Evolutionary conservation across 2,113 vertebrate genomes (phyloP).

Genomic region (Aplodontia rufa): DNA sequence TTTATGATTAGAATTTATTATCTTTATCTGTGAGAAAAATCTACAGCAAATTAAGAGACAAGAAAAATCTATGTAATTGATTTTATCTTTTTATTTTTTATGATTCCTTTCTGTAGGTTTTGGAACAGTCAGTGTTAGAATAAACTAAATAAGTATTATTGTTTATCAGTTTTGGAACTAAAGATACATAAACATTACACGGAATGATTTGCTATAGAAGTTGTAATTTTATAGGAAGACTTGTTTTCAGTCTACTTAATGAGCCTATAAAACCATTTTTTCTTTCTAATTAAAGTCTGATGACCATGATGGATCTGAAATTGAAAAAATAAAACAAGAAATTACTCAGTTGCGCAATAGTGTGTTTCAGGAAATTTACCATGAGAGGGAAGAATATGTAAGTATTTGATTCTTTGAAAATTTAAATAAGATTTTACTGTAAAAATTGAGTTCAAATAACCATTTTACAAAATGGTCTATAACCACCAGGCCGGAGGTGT

Average conservation of each 20-base stretch:
- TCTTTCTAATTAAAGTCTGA: slow-evolving; percentile 80
- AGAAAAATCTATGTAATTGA: neutral
- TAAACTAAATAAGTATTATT: neutral
- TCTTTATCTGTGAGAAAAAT: slow-evolving; percentile 46
- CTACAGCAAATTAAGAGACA: slow-evolving; percentile 12
- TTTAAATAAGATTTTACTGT: slow-evolving; percentile 38
- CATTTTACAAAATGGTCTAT: slow-evolving; percentile 11
- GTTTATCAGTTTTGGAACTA: neutral
- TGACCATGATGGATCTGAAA: slow-evolving; percentile 83
- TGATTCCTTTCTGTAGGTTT: slow-evolving; percentile 37
- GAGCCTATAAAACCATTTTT: slow-evolving; percentile 29
- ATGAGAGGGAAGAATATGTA: slow-evolving; percentile 89
- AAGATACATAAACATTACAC: neutral
- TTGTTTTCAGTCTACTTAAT: slow-evolving; percentile 45
- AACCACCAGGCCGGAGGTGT: neutral
- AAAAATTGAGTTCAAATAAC: slow-evolving; percentile 33
- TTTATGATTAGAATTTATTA: neutral
- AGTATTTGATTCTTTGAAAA: slow-evolving; percentile 70
- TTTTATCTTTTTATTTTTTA: slow-evolving; percentile 51
- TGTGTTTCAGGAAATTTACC: slow-evolving; percentile 85
- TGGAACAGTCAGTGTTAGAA: slow-evolving; percentile 31
- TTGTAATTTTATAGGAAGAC: slow-evolving; percentile 30
- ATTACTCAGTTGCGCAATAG: slow-evolving; percentile 81
- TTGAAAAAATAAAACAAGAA: slow-evolving; percentile 86
- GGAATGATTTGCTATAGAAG: neutral